Evolutionary conservation across 2,797 vertebrate species (phyloP), one percentile per base, ranked within the genome.

Genomic region (Gymnocypris eckloni): DNA sequence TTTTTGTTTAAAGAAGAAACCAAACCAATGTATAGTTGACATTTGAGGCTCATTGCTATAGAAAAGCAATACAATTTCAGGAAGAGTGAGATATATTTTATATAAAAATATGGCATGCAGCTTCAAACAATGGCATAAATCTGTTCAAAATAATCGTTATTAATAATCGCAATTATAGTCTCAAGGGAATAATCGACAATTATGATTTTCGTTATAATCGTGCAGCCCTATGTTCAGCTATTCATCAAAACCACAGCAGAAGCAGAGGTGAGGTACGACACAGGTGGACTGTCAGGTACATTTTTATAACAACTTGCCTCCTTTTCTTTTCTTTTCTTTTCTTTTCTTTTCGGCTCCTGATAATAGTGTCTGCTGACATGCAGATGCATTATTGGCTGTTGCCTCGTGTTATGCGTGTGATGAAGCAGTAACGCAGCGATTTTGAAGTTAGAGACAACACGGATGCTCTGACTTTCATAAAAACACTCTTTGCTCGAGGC

Each of bases 221-320:
- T 33, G 33, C 33, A 33, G 33, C 33, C 33, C 33, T 33, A 52
- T 67, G 82, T 84, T 66, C 37, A 76, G 72, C 72, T 66, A 76
- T 83, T 83, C 59, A 77, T 84, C 82, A 84, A 48, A 83, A 83
- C 71, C 82, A 4, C 71, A 64, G 72, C 22, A 39, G 81, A 75
- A 48, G 70, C 81, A 73, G 12, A 83, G 70, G 72, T 82, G 81
- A 83, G 28, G 15, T 50, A 66, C 18, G n/a, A 61, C 78, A 48
- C 78, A 66, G 77, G 39, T 66, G 56, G 78, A 50, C 59, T 48
- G 59, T 66, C 59, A 64, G 11, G 64, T 50, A 48, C 7, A 39
- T 54, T 56, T 39, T 56, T 39, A 39, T 39, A 56, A 56, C 33
- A 77, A 54, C 33, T 56, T 56, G 50, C n/a, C 25, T 33, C 0